These are phyloP conservation scores for Crocodylus rhombifer DNA, from an alignment of 2,797 vertebrate species.

Conservation along the genomic window DNA sequence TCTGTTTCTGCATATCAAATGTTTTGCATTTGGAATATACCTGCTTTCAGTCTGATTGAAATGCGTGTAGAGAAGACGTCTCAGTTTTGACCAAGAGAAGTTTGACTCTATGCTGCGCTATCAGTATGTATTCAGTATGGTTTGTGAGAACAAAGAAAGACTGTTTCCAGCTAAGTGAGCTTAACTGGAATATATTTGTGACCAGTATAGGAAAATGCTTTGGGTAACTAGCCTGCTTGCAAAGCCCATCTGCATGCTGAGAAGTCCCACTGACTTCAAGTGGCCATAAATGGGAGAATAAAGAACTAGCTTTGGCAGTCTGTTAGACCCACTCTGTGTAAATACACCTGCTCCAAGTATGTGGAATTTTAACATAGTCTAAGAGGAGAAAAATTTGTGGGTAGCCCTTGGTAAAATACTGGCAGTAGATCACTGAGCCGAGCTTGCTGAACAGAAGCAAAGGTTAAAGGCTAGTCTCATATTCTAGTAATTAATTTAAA, in stretches of 20 bases:
- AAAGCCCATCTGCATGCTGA: neutral
- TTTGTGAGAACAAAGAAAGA: neutral
- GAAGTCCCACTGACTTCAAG: neutral
- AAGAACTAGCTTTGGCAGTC: rapidly evolving
- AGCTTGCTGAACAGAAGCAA: neutral
- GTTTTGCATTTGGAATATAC: neutral
- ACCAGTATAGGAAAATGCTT: neutral
- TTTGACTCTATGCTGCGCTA: neutral
- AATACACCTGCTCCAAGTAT: neutral
- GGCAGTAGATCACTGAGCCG: neutral
- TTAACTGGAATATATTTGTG: neutral
- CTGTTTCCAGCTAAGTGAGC: neutral
- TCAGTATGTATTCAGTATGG: neutral
- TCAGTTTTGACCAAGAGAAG: neutral
- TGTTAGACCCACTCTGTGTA: neutral
- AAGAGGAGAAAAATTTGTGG: neutral
- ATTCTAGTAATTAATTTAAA: neutral
- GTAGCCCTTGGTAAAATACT: neutral
- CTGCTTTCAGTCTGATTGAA: neutral
- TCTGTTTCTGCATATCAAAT: neutral
- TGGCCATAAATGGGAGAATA: neutral
- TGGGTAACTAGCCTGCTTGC: slow-evolving; percentile 1
- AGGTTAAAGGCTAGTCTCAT: neutral
- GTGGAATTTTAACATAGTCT: neutral
- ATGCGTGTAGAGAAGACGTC: neutral